Evolutionary conservation across 2,888 invertebrate species (phyloP).

Genomic region (Macrophya annulata): DNA sequence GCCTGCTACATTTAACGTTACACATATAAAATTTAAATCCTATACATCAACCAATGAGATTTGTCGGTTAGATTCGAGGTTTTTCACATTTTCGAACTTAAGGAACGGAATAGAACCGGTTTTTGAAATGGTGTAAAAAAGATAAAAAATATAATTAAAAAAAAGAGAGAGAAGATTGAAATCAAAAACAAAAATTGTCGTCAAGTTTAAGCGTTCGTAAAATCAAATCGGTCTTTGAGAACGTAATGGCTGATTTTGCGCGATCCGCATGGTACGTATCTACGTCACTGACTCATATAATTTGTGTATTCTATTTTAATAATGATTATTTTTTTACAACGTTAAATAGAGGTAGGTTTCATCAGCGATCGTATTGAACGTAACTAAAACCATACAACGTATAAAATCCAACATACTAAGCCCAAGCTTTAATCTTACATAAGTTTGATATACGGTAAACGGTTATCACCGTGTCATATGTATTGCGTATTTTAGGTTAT

Average conservation of each 20-base stretch:
- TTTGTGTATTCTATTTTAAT: constrained; percentile 45
- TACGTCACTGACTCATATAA: constrained; percentile 15
- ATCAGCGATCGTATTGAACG: neutral
- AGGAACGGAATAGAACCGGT: constrained; percentile 32
- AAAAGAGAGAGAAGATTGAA: neutral
- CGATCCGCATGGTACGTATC: constrained; percentile 44
- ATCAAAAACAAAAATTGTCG: constrained; percentile 27
- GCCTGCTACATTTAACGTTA: constrained; percentile 29
- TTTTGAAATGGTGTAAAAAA: neutral
- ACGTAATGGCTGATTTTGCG: constrained; percentile 49
- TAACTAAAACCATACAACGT: neutral
- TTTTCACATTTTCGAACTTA: neutral
- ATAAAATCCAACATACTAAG: neutral
- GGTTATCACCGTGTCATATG: neutral
- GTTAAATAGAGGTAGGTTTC: neutral
- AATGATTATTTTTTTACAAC: constrained; percentile 23
- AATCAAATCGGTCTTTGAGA: neutral
- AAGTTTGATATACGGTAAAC: constrained; percentile 29
- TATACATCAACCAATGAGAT: constrained; percentile 7
- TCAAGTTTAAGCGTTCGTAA: constrained; percentile 25
- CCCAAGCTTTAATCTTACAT: constrained; percentile 42
- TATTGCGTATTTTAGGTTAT: constrained; percentile 54
- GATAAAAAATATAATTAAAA: neutral
- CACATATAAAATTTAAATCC: constrained; percentile 14
- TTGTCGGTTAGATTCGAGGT: neutral